phyloP scores from a whole-genome alignment of 2,113 vertebrate species.

The Fregetta grallaria region DNA sequence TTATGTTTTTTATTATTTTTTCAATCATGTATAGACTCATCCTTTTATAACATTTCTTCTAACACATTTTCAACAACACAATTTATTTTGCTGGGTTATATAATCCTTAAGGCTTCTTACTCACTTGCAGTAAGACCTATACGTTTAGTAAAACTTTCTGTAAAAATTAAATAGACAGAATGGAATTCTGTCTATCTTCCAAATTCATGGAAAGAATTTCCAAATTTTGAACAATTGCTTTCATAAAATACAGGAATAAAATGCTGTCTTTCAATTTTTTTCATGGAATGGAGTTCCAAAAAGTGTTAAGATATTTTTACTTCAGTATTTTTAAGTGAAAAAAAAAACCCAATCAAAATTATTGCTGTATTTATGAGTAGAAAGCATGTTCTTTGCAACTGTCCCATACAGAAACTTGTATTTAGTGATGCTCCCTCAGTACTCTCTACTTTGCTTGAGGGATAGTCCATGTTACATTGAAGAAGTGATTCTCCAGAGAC shows the following conservation, averaged over 20 bases:
- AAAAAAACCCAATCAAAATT: neutral
- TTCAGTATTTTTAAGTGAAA: neutral
- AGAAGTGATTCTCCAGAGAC: neutral
- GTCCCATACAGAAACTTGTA: neutral
- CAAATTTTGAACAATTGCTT: neutral
- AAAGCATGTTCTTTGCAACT: neutral
- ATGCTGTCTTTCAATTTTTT: neutral
- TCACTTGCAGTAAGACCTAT: neutral
- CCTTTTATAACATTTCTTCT: neutral
- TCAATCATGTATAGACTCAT: neutral
- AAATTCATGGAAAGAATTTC: neutral
- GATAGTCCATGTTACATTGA: neutral
- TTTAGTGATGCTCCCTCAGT: neutral
- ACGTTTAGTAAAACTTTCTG: neutral
- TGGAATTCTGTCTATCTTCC: neutral
- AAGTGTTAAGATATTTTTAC: neutral
- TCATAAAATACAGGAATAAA: neutral
- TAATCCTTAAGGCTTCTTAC: neutral
- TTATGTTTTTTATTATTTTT: neutral
- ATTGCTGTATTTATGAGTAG: neutral
- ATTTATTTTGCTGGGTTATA: neutral
- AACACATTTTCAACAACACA: accelerated
- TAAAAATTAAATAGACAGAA: neutral
- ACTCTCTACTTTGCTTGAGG: neutral
- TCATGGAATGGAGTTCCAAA: neutral